phyloP scores from a whole-genome alignment of 2,797 vertebrate species.

The Rhinatrema bivittatum region DNA sequence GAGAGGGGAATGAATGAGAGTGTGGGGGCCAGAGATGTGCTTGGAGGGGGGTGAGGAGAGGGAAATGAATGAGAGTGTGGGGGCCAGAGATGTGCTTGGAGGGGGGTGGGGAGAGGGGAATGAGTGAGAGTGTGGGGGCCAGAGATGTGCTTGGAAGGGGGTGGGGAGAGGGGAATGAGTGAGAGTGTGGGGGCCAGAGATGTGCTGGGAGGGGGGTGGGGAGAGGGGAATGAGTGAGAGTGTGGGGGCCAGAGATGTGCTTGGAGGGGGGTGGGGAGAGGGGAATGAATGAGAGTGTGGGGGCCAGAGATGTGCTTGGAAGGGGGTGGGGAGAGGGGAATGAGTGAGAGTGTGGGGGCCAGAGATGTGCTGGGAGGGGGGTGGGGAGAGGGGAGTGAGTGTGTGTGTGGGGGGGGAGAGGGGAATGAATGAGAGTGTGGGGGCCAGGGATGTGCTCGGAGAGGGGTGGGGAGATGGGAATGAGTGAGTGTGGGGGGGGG shows the following conservation, averaged over 20 bases:
- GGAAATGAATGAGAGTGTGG: not conserved
- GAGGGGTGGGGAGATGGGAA: not conserved
- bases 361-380: not conserved
- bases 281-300: too few relatives aligned
- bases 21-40: too few relatives aligned
- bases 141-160: too few relatives aligned
- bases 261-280: not conserved
- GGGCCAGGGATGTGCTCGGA: too few relatives aligned
- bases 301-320: too few relatives aligned
- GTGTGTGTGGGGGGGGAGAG: not conserved
- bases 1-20: too few relatives aligned
- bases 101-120: not conserved
- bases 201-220: too few relatives aligned
- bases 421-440: not conserved
- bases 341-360: constrained; percentile 10
- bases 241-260: rapidly evolving
- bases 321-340: not conserved
- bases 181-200: not conserved
- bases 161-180: rapidly evolving
- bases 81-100: not conserved
- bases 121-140: too few relatives aligned
- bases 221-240: not conserved
- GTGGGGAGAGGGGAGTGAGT: too few relatives aligned
- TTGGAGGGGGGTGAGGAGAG: not conserved
- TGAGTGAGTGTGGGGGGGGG: too few relatives aligned